Base-by-base conservation (phyloP, 2,797 vertebrate genomes). In the Myripristis murdjan region DNA sequence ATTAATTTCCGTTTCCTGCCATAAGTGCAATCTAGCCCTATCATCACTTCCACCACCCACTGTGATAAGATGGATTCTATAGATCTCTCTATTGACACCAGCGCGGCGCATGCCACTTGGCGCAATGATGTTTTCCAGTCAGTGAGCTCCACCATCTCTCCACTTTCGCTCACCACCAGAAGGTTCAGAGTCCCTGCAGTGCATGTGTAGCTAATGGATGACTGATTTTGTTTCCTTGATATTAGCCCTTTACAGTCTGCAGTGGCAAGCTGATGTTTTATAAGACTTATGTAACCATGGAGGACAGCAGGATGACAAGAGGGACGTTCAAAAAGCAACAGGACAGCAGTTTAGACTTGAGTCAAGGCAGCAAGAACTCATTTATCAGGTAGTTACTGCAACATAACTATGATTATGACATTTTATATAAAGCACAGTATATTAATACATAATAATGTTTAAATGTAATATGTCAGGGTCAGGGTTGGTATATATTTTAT, bases 181-280 rank as follows among this genome's bases (percentile, higher is more conserved):
- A 18, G n/a, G n/a, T 58, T 37, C 16, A 15, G 24, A 49, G 58
- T 39, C 31, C 11, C 28, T 53, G 47, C 1, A 4, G 43, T 57
- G 53, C 28, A 11, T 24, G 57, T 51, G 39, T 23, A 31, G 74
- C 62, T 77, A 66, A 63, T 63, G 70, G 64, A 70, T 73, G 22
- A 46, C 28, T 39, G 37, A 24, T 16, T 44, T 43, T 9, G 35
- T 53, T 75, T 58, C 24, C 41, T 56, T 70, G 52, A 70, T 74
- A 52, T 57, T 44, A 43, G 51, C 51, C 55, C 33, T 53, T 70
- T 20, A 41, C 26, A 7, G 0, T 26, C 22, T 23, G 9, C 22
- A 16, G 24, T 20, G 41, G 8, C 51, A 61, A 35, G 55, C 22
- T 41, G 48, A 56, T 23, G 60, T 71, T 66, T 60, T 23, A 43